Percentiles rank a stretch among this genome's conserved stretches.
phyloP scores from a whole-genome alignment of 2,113 vertebrate genomes.

The Zingel zingel region DNA sequence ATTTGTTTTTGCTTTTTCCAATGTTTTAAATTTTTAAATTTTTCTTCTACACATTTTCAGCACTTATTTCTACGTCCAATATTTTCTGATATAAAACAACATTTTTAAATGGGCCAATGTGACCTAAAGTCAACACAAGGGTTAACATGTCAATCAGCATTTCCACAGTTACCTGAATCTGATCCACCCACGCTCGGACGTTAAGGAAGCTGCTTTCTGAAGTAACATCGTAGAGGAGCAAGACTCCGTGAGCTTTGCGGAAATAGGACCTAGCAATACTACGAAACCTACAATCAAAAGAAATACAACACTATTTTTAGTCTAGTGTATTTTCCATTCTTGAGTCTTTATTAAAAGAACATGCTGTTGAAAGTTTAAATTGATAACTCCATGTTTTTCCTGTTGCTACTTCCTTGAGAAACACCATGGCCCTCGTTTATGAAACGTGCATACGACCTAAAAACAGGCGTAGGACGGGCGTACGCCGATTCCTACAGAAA shows the following conservation, averaged over 20 bases:
- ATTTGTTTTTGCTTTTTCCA: too few species aligned
- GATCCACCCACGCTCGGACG: constrained; percentile 80
- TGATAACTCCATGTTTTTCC: neutral
- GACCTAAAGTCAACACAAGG: too few species aligned
- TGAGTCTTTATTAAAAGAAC: neutral
- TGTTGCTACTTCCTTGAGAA: neutral
- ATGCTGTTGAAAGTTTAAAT: neutral
- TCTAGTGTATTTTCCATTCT: neutral
- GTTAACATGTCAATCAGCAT: neutral
- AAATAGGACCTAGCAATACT: constrained; percentile 85
- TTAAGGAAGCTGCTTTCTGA: constrained; percentile 86
- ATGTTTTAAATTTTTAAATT: too few species aligned
- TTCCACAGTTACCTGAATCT: constrained; percentile 79
- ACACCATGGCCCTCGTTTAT: neutral
- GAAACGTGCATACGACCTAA: too few species aligned
- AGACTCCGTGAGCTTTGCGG: constrained; percentile 81
- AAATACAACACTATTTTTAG: neutral
- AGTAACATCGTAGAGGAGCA: constrained; percentile 84
- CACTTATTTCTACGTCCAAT: too few species aligned
- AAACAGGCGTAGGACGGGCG: too few species aligned
- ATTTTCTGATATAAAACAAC: too few species aligned
- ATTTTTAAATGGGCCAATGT: too few species aligned
- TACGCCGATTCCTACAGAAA: too few species aligned
- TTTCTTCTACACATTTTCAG: too few species aligned
- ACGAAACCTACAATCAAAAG: constrained; percentile 72